Evolutionary conservation across 2,113 vertebrate genomes (phyloP).

Genomic region (Chitala chitala): DNA sequence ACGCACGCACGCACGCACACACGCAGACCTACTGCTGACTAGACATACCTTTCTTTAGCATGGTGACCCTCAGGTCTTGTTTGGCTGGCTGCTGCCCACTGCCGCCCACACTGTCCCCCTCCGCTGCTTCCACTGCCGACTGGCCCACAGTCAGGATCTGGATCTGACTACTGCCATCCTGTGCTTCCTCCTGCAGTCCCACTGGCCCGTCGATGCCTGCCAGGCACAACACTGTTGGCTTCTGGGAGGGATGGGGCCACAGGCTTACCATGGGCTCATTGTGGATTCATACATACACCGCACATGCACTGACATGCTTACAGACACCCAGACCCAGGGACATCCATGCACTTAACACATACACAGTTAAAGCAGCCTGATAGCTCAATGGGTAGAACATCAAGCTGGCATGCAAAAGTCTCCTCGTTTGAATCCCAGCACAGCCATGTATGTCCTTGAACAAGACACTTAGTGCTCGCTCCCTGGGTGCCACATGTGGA

Average conservation of each 20-base stretch:
- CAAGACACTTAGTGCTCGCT: no score
- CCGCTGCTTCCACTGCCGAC: conserved; percentile 64
- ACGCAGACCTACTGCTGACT: no score
- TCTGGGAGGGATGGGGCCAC: background rate
- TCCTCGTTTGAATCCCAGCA: no score
- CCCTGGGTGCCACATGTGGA: no score
- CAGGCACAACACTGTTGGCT: conserved; percentile 35
- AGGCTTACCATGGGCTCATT: background rate
- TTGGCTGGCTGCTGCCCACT: conserved; percentile 72
- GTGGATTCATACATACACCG: conserved; percentile 14
- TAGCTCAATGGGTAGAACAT: no score
- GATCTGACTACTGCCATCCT: conserved; percentile 70
- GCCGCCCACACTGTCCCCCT: conserved; percentile 71
- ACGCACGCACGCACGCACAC: background rate
- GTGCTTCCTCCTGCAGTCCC: conserved; percentile 75
- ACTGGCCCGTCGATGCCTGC: conserved; percentile 80
- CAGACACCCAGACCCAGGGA: background rate
- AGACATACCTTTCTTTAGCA: conserved; percentile 90
- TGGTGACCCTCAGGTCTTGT: conserved; percentile 84
- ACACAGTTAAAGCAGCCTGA: background rate
- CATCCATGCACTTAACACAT: background rate
- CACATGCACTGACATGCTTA: background rate
- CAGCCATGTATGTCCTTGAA: no score
- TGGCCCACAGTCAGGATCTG: conserved; percentile 85
- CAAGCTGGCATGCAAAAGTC: no score